phyloP scores from a whole-genome alignment of 2,797 vertebrate genomes.

The Danio jaintianensis region DNA sequence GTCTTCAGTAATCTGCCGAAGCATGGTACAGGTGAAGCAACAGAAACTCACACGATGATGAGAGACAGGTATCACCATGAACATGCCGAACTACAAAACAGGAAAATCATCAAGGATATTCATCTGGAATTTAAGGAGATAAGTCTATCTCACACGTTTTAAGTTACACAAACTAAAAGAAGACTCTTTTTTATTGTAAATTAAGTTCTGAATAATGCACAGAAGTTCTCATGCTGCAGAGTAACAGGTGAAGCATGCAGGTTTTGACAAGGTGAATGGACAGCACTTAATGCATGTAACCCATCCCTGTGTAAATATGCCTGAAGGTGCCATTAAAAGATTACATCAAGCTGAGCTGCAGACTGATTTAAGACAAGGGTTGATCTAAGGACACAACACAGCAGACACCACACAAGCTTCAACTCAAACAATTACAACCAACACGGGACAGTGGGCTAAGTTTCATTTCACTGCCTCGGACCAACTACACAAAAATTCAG shows the following conservation, averaged over 20 bases:
- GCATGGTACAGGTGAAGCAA: slow-evolving; percentile 6
- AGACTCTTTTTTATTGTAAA: not conserved
- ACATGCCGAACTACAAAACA: slow-evolving; percentile 3
- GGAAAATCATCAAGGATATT: not conserved
- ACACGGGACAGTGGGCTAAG: not conserved
- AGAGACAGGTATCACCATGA: not conserved
- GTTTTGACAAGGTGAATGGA: slow-evolving; percentile 64
- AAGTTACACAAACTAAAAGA: not conserved
- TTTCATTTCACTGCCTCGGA: slow-evolving; percentile 11
- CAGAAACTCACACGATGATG: not conserved
- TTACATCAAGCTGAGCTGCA: slow-evolving; percentile 58
- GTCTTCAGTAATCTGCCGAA: slow-evolving; percentile 22
- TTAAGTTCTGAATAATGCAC: not conserved
- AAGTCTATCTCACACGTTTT: not conserved
- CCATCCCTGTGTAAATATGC: slow-evolving; percentile 49
- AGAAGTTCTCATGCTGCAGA: not conserved
- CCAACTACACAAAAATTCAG: slow-evolving; percentile 23
- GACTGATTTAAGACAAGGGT: slow-evolving; percentile 60
- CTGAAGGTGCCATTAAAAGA: slow-evolving; percentile 70
- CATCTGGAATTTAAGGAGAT: slow-evolving; percentile 21
- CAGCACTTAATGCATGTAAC: not conserved
- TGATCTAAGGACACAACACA: slow-evolving; percentile 47
- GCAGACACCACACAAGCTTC: slow-evolving; percentile 4
- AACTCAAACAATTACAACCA: not conserved
- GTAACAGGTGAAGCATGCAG: slow-evolving; percentile 15